Evolutionary conservation across 37 sponge, comb jelly and placozoan species (phyloP).

Genomic region (Geodia barretti): DNA sequence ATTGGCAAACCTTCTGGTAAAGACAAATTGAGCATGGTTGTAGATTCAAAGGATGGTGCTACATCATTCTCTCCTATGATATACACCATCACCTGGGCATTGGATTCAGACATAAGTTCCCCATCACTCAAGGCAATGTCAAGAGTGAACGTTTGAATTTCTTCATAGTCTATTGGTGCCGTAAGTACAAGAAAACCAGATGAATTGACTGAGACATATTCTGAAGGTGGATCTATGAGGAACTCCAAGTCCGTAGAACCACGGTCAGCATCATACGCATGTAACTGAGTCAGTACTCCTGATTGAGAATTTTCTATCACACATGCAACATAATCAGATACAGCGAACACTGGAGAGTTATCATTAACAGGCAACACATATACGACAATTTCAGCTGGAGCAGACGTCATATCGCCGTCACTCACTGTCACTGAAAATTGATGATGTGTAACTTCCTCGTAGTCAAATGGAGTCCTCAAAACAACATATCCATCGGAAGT

Average conservation of each 20-base stretch:
- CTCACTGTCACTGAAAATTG: conserved; percentile 17
- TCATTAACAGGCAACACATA: conserved; percentile 57
- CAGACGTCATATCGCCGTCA: conserved; percentile 36
- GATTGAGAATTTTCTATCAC: conserved; percentile 38
- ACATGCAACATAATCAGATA: conserved; percentile 11
- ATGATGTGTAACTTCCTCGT: conserved; percentile 24
- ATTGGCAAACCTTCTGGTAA: conserved; percentile 6
- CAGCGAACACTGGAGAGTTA: conserved; percentile 43
- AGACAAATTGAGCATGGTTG: background rate
- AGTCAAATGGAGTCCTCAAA: conserved; percentile 36
- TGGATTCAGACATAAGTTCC: conserved; percentile 14
- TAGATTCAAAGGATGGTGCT: conserved; percentile 37
- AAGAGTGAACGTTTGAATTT: conserved; percentile 23
- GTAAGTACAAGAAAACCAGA: conserved; percentile 41
- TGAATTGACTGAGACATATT: background rate
- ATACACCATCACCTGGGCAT: conserved; percentile 39
- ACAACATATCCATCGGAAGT: conserved; percentile 35
- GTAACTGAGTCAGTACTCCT: conserved; percentile 12
- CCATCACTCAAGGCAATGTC: conserved; percentile 58
- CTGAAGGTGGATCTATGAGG: background rate
- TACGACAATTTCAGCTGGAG: conserved; percentile 34
- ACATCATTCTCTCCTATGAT: conserved; percentile 61
- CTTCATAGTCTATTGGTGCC: conserved; percentile 56
- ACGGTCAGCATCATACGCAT: conserved; percentile 28
- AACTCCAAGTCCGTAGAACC: background rate